Base-by-base conservation (phyloP, 2,797 vertebrate genomes). In the Paramormyrops hopkinsi region DNA sequence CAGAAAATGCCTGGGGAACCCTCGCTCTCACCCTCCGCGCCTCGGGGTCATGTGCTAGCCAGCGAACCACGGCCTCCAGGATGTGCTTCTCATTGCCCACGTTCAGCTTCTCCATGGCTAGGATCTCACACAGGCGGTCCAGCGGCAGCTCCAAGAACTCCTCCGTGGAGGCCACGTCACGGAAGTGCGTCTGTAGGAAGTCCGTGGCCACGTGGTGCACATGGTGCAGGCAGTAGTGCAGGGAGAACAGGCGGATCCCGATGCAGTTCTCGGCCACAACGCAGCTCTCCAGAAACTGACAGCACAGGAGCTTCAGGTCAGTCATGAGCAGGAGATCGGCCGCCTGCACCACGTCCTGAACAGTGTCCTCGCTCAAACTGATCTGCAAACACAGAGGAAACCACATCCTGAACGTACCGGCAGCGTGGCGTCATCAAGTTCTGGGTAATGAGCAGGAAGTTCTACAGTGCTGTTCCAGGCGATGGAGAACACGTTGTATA, bases 231-330 rank as follows among this genome's bases (percentile, higher is more conserved):
- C 97, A 99, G 94, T 99, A 99, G 93, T 98, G 98, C 56, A 99
- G 95, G 0, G 98, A 97, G 92, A 99, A 99, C 92, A 98, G 97
- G 0, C 98, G 97, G 93, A 99, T 99, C 86, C 99, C 99, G 0
- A 99, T 97, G 95, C 98, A 99, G 96, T 99, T 99, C 94, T 99
- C 98, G 0, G 98, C 98, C 0, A 96, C 96, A 90, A 99, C 98
- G 94, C 98, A 99, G 94, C 97, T 96, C 94, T 99, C 98, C 86
- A 99, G 89, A 94, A 99, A 99, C 96, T 99, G 97, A 89, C 98
- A 99, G 95, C 99, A 99, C 92, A 99, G 95, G 4, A 95, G 94
- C 95, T 99, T 99, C 3, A 99, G 97, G 93, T 99, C 99, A 0
- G 97, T 98, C 92, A 99, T 96, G 89, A 99, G 97, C 87, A 99